These are phyloP conservation scores for Empidonax traillii DNA, from an alignment of 2,113 vertebrate genomes.

Conservation along the genomic window DNA sequence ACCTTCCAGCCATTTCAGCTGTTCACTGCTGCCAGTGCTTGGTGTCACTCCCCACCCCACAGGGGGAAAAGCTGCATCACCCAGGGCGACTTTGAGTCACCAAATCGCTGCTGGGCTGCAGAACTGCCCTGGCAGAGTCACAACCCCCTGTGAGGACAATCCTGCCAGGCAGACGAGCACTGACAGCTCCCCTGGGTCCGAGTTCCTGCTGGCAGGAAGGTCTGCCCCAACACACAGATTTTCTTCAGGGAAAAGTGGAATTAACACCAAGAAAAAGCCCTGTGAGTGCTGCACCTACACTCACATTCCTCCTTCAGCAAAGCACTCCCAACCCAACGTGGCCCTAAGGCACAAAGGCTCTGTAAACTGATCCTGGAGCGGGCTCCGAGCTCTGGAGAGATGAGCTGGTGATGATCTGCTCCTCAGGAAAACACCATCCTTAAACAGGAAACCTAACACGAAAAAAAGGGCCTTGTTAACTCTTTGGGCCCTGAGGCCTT, in stretches of 20 bases:
- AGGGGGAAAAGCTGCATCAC: background rate
- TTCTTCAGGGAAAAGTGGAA: background rate
- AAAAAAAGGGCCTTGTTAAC: slow-evolving; percentile 61
- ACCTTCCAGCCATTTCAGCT: background rate
- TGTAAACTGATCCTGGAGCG: background rate
- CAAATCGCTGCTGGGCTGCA: background rate
- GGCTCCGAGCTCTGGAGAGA: background rate
- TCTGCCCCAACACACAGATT: background rate
- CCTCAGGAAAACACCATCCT: slow-evolving; percentile 30
- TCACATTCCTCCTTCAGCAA: background rate
- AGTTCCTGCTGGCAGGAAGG: background rate
- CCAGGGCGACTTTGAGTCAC: fast-evolving
- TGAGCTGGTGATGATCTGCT: slow-evolving; percentile 35
- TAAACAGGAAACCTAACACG: slow-evolving; percentile 51
- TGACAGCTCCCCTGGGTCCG: fast-evolving
- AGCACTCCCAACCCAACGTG: background rate
- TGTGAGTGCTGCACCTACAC: background rate
- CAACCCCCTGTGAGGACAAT: background rate
- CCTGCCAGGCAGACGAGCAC: background rate
- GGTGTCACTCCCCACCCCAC: background rate
- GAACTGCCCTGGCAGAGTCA: background rate
- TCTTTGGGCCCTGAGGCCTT: slow-evolving; percentile 44
- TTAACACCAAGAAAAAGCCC: background rate
- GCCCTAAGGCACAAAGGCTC: slow-evolving; percentile 27
- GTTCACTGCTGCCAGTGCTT: background rate